Percentiles rank a stretch among this genome's conserved stretches.
Conservation (phyloP, 2,113 vertebrate species). For the Cyanoliseus patagonus region DNA sequence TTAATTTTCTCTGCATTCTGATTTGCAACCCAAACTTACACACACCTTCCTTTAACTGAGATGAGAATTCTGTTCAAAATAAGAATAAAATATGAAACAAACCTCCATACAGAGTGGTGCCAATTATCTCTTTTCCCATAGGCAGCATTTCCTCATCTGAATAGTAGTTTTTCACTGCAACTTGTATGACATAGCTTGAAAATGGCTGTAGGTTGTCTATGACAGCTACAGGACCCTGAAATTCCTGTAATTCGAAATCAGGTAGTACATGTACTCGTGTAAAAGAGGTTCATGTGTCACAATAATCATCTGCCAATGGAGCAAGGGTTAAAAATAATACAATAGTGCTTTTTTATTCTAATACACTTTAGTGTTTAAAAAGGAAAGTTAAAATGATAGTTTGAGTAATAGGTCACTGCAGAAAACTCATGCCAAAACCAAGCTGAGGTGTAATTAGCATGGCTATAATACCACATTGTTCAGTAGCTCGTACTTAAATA, state of each 20-base stretch:
- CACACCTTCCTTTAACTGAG: neutral
- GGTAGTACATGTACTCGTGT: neutral
- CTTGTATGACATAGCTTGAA: slow-evolving; percentile 67
- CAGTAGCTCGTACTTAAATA: neutral
- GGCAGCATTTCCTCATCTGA: slow-evolving; percentile 38
- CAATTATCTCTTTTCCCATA: slow-evolving; percentile 26
- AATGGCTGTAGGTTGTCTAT: slow-evolving; percentile 71
- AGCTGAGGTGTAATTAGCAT: neutral
- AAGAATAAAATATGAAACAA: slow-evolving; percentile 27
- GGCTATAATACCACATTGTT: neutral
- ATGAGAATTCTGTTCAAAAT: neutral
- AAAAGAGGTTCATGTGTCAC: neutral
- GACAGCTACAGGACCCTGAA: slow-evolving; percentile 38
- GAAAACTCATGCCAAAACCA: neutral
- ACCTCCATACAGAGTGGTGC: slow-evolving; percentile 72
- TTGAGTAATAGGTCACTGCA: neutral
- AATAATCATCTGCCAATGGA: neutral
- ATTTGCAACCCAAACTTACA: neutral
- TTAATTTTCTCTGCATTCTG: neutral
- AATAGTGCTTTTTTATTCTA: neutral
- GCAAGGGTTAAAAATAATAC: neutral
- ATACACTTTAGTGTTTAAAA: neutral
- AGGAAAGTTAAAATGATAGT: neutral
- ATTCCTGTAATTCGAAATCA: slow-evolving; percentile 67
- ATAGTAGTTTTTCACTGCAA: slow-evolving; percentile 73